Evolutionary conservation across 2,797 vertebrate species (phyloP), one percentile per base, ranked within the genome.

Genomic region (Sciurus vulgaris): DNA sequence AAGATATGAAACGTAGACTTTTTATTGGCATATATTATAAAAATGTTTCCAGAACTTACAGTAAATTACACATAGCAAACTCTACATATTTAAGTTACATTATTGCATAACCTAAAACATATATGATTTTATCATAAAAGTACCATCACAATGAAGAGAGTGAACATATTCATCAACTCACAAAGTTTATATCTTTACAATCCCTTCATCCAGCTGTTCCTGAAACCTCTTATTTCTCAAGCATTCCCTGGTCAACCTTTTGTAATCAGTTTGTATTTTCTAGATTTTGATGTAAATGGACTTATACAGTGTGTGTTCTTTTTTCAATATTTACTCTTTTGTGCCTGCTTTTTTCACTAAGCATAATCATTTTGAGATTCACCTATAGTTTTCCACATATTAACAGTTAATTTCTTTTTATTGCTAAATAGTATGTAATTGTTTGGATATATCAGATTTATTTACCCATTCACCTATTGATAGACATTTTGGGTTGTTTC

Each of bases 221-320:
- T 11, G 30, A 51, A 93, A 78, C 4, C 9, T 59, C 17, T 76
- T 0, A 12, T 72, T 82, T 22, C 24, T 30, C 18, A 70, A 78
- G 59, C 4, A 79, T 74, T 28, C 28, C n/a, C 10, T 38, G 14
- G 61, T 56, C 8, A 90, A 44, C 56, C 63, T 83, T 91, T 59
- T 82, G 12, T 70, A 10, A 65, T 61, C 22, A 85, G 41, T 49
- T 85, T 78, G 24, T 65, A 69, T 72, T 87, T 88, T 94, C 56
- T 86, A 94, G 28, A 95, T 79, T 87, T 95, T 44, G 56, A 61
- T 67, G 44, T 41, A 70, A 86, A 86, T 77, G n/a, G 11, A 61
- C 13, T 88, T 20, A 56, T 17, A n/a, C 10, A 49, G 24, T 47
- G 11, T 76, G 8, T 82, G 35, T 35, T 49, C 15, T 17, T 73